Evolutionary conservation across 2,113 vertebrate species (phyloP), one percentile per base, ranked within the genome.

Genomic region (Gracilinanus agilis): DNA sequence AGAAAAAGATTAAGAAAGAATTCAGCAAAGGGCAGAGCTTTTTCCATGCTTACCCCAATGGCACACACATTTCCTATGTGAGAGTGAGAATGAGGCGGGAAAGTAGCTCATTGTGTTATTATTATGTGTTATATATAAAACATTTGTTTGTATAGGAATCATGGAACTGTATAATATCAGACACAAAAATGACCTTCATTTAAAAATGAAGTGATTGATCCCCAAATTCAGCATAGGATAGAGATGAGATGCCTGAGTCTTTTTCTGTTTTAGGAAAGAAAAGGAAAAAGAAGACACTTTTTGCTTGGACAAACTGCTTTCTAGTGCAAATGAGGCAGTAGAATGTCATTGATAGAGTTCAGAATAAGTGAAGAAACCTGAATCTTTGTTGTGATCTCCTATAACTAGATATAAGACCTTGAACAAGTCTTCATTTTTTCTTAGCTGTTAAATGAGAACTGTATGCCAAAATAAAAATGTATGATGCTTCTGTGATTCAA

Each of bases 51-150:
- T 88, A 27, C 88, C 61, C 6, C 58, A 29, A 4, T 53, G 93
- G 93, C 55, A 93, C 19, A 1, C 58, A 58, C 58, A n/a, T 88
- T 90, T 83, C 88, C 44, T 27, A n/a, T n/a, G n/a, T n/a, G n/a
- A n/a, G 92, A 90, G 6, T 54, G 83, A 55, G 24, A 90, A 29
- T 40, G 34, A 61, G 49, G 55, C 44, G 53, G 88, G 40, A n/a
- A 94, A 94, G 94, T 34, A 54, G n/a, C 44, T 94, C n/a, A 21
- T 89, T 95, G 91, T 56, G n/a, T n/a, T n/a, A 91, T 94, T 92
- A 7, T 92, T 91, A 19, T 94, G 92, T 93, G 88, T 40, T 58
- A 11, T 61, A 61, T 61, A 27, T 61, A 13, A 27, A 29, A 61
- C 29, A 61, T 91, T 90, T 91, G 89, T 91, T 90, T 88, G 56